phyloP scores from a whole-genome alignment of 1,140 invertebrate species.

The Forficula auricularia region DNA sequence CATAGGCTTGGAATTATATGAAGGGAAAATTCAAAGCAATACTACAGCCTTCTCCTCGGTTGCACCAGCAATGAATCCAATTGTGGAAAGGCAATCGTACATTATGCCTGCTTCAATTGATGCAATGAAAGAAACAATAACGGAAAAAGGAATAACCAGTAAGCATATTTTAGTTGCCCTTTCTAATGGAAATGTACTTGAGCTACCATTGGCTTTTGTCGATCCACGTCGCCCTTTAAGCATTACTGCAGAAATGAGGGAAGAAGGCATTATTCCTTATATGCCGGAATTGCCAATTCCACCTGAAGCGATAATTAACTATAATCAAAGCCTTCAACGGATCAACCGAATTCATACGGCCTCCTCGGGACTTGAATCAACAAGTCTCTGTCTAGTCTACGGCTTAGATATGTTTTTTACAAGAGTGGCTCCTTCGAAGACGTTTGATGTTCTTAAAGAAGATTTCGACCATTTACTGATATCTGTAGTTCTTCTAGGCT shows the following conservation, averaged over 20 bases:
- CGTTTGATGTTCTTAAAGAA: slow-evolving; percentile 96
- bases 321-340: slow-evolving; percentile 73
- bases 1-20: slow-evolving; percentile 83
- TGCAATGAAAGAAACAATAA: slow-evolving; percentile 66
- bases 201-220: slow-evolving; percentile 77
- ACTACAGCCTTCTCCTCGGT: slow-evolving; percentile 75
- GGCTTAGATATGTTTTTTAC: slow-evolving; percentile 97
- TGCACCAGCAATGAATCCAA: slow-evolving; percentile 48
- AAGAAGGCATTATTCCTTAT: slow-evolving; percentile 89
- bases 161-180: slow-evolving; percentile 78
- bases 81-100: slow-evolving; percentile 74
- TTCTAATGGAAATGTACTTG: slow-evolving; percentile 63
- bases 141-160: slow-evolving; percentile 85
- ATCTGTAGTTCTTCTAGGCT: slow-evolving; percentile 61
- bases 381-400: slow-evolving; percentile 81
- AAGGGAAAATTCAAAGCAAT: slow-evolving; percentile 75
- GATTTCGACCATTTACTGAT: slow-evolving; percentile 98
- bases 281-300: slow-evolving; percentile 85
- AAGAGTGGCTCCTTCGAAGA: slow-evolving; percentile 88
- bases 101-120: slow-evolving; percentile 73
- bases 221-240: slow-evolving; percentile 70
- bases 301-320: slow-evolving; percentile 83
- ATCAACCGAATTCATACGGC: slow-evolving; percentile 68
- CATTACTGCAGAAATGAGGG: slow-evolving; percentile 45
- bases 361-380: slow-evolving; percentile 88